phyloP scores from a whole-genome alignment of 92 coral and sea anemone species.

The Palythoa grandiflora region DNA sequence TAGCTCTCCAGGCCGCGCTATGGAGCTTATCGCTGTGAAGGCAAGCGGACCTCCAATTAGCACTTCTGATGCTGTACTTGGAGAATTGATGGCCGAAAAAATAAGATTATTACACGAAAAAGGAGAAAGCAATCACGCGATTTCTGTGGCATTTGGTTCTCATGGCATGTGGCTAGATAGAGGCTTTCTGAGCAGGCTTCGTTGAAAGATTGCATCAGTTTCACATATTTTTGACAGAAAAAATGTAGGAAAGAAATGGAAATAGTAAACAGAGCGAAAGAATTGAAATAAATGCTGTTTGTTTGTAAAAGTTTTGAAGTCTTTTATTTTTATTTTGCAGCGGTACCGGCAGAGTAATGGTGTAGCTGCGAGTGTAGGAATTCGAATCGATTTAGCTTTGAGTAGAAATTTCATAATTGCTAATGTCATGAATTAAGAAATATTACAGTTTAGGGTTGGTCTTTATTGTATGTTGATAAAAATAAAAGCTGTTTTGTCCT shows the following conservation, averaged over 20 bases:
- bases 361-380: too few species aligned
- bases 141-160: constrained; percentile 62
- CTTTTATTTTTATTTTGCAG: too few species aligned
- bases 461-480: too few species aligned
- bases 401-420: too few species aligned
- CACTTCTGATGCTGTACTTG: constrained; percentile 53
- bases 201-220: constrained; percentile 7
- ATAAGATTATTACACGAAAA: constrained; percentile 57
- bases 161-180: constrained; percentile 71
- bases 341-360: too few species aligned
- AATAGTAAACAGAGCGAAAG: neutral
- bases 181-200: constrained; percentile 52
- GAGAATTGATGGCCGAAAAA: constrained; percentile 64
- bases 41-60: neutral
- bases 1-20: neutral
- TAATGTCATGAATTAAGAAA: too few species aligned
- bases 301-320: too few species aligned
- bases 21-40: neutral
- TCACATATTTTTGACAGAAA: neutral
- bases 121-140: constrained; percentile 63
- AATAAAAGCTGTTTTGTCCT: too few species aligned
- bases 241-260: neutral
- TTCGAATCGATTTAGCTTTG: too few species aligned
- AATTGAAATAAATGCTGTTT: too few species aligned
- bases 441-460: too few species aligned